Percentiles rank a stretch among this genome's conserved stretches.
These are phyloP conservation scores for Pimpla rufipes DNA, from an alignment of 2,888 invertebrate genomes.

Conservation along the genomic window DNA sequence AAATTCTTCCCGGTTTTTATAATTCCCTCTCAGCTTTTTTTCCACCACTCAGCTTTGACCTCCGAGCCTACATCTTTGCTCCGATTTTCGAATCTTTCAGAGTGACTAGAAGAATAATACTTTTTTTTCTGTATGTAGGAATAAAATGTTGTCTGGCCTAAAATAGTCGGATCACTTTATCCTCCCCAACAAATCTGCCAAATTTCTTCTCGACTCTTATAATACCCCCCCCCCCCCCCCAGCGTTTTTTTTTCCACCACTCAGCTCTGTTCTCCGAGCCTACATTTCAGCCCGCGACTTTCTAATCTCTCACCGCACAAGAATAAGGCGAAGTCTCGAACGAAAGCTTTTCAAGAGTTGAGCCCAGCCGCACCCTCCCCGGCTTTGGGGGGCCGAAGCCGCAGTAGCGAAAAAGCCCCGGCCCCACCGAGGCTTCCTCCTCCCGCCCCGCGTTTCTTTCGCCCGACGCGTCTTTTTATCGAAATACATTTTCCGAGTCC, in stretches of 20 bases:
- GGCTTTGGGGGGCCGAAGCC: slow-evolving; percentile 36
- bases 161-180: not conserved
- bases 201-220: not conserved
- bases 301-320: slow-evolving; percentile 23
- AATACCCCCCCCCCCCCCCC: not conserved
- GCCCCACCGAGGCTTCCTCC: slow-evolving; percentile 27
- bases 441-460: slow-evolving; percentile 8
- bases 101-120: not conserved
- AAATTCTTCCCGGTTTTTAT: no score
- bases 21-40: no score
- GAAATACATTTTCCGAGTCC: slow-evolving; percentile 29
- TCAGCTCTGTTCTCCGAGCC: not conserved
- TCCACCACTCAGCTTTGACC: no score
- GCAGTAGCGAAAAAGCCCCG: slow-evolving; percentile 32
- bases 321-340: slow-evolving; percentile 21
- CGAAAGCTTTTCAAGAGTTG: slow-evolving; percentile 43
- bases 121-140: not conserved
- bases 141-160: not conserved
- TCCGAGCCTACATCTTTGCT: no score
- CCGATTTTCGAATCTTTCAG: no score
- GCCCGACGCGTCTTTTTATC: not conserved
- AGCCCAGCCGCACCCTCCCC: slow-evolving; percentile 24
- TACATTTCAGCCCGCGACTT: slow-evolving; percentile 2
- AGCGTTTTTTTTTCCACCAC: not conserved
- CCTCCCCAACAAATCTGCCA: not conserved